Base-by-base conservation (phyloP, 2,888 invertebrate genomes). In the Philopedon plagiatum region DNA sequence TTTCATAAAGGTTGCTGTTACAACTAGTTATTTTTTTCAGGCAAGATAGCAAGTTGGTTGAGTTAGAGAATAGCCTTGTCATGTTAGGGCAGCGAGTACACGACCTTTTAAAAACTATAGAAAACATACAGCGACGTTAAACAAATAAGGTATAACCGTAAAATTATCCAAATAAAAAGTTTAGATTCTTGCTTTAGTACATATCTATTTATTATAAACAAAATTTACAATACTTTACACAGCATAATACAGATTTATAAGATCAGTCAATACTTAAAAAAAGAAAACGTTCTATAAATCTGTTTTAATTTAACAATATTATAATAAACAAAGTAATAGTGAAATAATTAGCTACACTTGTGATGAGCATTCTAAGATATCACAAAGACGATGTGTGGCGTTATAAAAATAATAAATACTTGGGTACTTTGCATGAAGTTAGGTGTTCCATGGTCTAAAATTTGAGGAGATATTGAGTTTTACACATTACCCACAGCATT, bases 301-400 rank as follows among this genome's bases (percentile, higher is more conserved):
- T 79, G 78, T 66, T 58, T 66, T 51, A 66, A 44, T 32, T 73
- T 75, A 65, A 39, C 60, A 60, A 49, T 51, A 61, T 70, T 54
- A 39, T 49, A 68, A 72, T 68, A 63, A 39, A 64, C 41, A 68
- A 64, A 29, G 15, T 62, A 68, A 61, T 66, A 61, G 39, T 51
- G 37, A 65, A 73, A 60, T 62, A 76, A 77, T 78, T 77, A 79
- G 78, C 79, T 82, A 80, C 79, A 80, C 76, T 77, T 81, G 82
- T 82, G 81, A 83, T 83, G 83, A 84, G 83, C 83, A 84, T 83
- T 83, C 81, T 81, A 79, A 82, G 79, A 81, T 84, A 84, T 84
- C 83, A 84, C 83, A 84, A 83, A 80, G n/a, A 79, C 78, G 80
- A 79, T 76, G 73, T 77, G 75, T 76, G 77, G 70, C 76, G 79